These are phyloP conservation scores for Orchestia grillus DNA, from an alignment of 1,140 invertebrate species.

Conservation along the genomic window DNA sequence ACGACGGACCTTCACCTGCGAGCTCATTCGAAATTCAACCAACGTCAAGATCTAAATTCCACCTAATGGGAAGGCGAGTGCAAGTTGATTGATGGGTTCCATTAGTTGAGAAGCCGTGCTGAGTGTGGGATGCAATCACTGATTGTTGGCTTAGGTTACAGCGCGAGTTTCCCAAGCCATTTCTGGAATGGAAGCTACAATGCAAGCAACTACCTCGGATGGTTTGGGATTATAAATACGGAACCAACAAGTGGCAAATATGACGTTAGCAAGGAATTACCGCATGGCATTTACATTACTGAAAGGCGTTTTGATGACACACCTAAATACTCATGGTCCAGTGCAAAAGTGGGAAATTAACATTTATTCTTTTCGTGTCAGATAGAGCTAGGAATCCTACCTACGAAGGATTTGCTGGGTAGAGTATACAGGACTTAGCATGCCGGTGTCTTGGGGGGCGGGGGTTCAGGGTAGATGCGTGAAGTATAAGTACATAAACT, in stretches of 20 bases:
- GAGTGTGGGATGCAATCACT: background rate
- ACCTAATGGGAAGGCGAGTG: background rate
- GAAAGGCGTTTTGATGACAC: background rate
- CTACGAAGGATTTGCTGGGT: background rate
- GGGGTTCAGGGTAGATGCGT: background rate
- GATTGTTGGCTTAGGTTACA: background rate
- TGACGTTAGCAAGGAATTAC: background rate
- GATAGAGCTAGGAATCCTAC: background rate
- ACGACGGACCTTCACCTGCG: background rate
- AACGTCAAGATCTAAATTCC: background rate
- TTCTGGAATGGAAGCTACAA: background rate
- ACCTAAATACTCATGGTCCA: background rate
- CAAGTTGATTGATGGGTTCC: background rate
- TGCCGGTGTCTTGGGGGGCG: background rate
- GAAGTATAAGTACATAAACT: background rate
- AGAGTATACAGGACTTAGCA: background rate
- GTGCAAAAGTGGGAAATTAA: background rate
- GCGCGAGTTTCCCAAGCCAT: background rate
- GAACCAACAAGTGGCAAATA: background rate
- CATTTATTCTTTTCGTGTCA: background rate
- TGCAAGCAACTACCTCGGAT: background rate
- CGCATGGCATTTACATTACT: background rate
- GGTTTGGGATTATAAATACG: background rate
- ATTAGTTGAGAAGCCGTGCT: background rate
- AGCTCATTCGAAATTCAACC: background rate